These are phyloP conservation scores for Cotesia glomerata DNA, from an alignment of 1,140 invertebrate species.

Conservation along the genomic window DNA sequence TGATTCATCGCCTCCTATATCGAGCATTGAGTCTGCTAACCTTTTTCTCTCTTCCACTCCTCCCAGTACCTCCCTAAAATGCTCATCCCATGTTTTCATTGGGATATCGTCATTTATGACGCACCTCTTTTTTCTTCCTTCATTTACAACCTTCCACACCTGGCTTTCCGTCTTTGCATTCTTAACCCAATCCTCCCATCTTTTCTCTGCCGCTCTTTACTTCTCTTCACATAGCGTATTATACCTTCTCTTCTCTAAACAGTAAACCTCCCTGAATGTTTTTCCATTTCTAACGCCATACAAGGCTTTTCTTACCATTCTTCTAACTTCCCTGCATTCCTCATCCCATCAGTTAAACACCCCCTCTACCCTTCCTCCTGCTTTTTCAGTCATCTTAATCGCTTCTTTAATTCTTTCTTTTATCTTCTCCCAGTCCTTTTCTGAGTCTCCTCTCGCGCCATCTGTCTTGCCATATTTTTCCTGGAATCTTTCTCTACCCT, in stretches of 20 bases:
- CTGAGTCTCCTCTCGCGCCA: neutral
- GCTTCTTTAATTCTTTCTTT: neutral
- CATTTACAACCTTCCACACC: too few relatives aligned
- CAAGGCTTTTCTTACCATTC: neutral
- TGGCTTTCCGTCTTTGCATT: too few relatives aligned
- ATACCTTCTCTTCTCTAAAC: neutral
- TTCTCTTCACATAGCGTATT: too few relatives aligned
- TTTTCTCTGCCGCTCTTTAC: too few relatives aligned
- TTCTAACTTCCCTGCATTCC: neutral
- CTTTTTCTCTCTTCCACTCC: too few relatives aligned
- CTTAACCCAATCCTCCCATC: too few relatives aligned
- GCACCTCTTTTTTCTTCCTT: too few relatives aligned
- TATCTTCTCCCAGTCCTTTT: neutral
- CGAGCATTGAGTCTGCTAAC: too few relatives aligned
- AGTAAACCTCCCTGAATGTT: neutral
- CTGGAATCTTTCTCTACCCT: neutral
- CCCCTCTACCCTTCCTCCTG: neutral
- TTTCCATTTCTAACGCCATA: neutral
- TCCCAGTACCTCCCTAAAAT: too few relatives aligned
- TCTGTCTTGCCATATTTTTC: neutral
- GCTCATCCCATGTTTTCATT: too few relatives aligned
- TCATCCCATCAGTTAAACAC: constrained; percentile 2
- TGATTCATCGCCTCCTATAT: too few relatives aligned
- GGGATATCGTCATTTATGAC: too few relatives aligned
- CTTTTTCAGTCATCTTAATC: neutral